Evolutionary conservation across 2,888 invertebrate species (phyloP), one percentile per base, ranked within the genome.

Genomic region (Agrilus biguttatus): DNA sequence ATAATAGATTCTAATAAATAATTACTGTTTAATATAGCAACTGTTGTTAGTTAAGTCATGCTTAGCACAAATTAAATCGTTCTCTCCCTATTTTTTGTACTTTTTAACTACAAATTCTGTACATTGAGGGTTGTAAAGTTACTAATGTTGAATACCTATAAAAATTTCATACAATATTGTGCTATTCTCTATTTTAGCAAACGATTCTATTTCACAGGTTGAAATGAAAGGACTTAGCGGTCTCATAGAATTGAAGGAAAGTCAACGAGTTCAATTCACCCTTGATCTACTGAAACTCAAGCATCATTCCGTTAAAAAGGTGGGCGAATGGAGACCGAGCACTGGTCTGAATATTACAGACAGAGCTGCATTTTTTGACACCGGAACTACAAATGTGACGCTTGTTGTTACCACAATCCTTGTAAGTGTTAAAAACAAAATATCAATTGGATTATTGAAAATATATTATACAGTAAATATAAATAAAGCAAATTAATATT

Each of bases 191-290:
- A 4, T 4, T 17, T 17, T 4, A 17, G 17, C 17, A 17, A 17
- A 17, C 4, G 17, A 17, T 17, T 17, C 17, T 17, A 10, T 28
- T 28, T 28, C 28, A 5, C 60, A 84, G 84, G 83, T 83, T 40
- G 82, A 83, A 61, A 79, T 81, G 68, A 79, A 81, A 60, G 87
- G 88, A 5, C 67, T 88, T 41, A 84, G 83, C 21, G 88, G 87
- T 0, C 81, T 80, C 14, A 80, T 87, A 48, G 80, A 81, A 61
- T 85, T 86, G 65, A 83, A 83, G 59, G 82, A 83, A 62, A 86
- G 86, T 1, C 72, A 77, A 41, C 70, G 87, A 42, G 77, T 78
- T 40, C 77, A 81, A 55, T 83, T 87, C 57, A 78, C 80, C 55
- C 67, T 87, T 47, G 86, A 86, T 60, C 63, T 84, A 42, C 69